A percentile compares a stretch with the other conserved stretches of the same genome.
phyloP scores from a whole-genome alignment of 2,797 vertebrate genomes.

The Spea hammondii region DNA sequence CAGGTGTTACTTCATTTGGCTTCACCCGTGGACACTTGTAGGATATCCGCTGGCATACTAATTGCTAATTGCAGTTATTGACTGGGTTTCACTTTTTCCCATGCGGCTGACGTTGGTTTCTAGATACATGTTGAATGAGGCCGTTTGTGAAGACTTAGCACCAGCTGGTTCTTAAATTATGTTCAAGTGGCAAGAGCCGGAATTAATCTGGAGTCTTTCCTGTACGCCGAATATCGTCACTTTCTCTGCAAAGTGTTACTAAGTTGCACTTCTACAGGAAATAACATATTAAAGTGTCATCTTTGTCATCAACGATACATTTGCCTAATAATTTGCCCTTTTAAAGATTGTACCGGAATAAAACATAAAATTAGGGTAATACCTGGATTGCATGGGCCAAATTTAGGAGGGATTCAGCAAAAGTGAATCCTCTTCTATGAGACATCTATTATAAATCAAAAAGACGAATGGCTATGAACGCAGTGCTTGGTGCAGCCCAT shows the following conservation, averaged over 20 bases:
- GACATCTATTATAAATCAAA: too few relatives aligned
- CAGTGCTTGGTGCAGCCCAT: too few relatives aligned
- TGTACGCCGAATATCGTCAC: background rate
- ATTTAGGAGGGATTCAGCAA: too few relatives aligned
- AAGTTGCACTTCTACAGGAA: background rate
- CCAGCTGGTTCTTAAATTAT: slow-evolving; percentile 25
- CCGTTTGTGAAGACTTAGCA: slow-evolving; percentile 13
- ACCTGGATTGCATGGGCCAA: too few relatives aligned
- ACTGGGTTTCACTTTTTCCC: slow-evolving; percentile 26
- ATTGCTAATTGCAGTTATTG: slow-evolving; percentile 36
- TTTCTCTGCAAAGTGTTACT: background rate
- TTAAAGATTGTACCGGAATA: too few relatives aligned
- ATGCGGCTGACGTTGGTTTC: background rate
- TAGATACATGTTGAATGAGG: background rate
- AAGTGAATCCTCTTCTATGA: too few relatives aligned
- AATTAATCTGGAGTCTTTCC: background rate
- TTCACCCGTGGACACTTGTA: slow-evolving; percentile 1
- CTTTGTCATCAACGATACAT: too few relatives aligned
- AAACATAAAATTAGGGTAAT: too few relatives aligned
- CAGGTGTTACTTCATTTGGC: slow-evolving; percentile 20
- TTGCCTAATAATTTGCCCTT: too few relatives aligned
- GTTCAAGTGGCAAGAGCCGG: slow-evolving; percentile 16
- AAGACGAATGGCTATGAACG: too few relatives aligned
- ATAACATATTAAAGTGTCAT: too few relatives aligned
- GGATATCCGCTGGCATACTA: slow-evolving; percentile 31